Evolutionary conservation across 2,888 invertebrate genomes (phyloP), one percentile per base, ranked within the genome.

Genomic region (Athrips mouffetella): DNA sequence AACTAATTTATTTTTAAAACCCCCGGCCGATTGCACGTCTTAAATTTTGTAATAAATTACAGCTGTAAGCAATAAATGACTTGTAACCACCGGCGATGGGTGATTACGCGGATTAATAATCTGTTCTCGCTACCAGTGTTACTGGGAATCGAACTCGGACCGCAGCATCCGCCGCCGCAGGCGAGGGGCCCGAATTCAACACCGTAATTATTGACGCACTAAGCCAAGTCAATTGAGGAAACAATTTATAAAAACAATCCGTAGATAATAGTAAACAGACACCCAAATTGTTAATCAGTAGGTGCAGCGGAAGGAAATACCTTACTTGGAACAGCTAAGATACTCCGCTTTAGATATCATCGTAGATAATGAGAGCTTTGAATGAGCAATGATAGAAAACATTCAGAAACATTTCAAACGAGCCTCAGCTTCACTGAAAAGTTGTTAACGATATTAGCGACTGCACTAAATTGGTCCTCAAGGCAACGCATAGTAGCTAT

Each of bases 101-200:
- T 73, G 78, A 80, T 84, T 77, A 77, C 69, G 63, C 57, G 70
- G 73, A 79, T 81, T 74, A 74, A 73, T 82, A 78, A 81, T 84
- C 76, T 73, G 75, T 73, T 78, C 65, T 69, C 62, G 82, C 84
- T 85, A 84, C 85, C 81, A 77, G 82, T 80, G 73, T 82, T 81
- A 72, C 71, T 69, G 65, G 67, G 73, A 67, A 62, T 59, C 60
- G 48, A 52, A 51, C 53, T 44, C 45, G 58, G 53, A 51, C 49
- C 54, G 42, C 63, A 57, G 65, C 67, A 72, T 75, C 75, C 73
- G 73, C 50, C 52, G 67, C 73, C 63, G 33, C 57, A 48, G 69
- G 73, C 55, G 39, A 29, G 40, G 41, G 45, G 53, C 55, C 52
- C 49, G 54, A 55, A 54, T 47, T 51, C 49, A 49, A 51, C 49